Base-by-base conservation (phyloP, 2,113 vertebrate genomes). In the Grallaria varia region DNA sequence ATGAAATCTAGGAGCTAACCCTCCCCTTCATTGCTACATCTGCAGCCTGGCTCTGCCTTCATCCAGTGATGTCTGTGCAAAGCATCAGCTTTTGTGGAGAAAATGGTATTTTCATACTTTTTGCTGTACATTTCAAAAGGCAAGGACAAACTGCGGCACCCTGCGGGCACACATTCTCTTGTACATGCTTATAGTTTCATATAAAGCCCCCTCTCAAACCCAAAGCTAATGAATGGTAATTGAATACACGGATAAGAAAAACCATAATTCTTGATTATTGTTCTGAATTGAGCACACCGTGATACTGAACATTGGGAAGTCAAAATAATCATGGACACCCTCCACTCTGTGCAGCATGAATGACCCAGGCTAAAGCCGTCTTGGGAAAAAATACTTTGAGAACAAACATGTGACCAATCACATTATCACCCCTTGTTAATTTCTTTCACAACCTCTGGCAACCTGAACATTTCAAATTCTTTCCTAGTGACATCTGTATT, bases 391-490 rank as follows among this genome's bases (percentile, higher is more conserved):
- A 8, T 72, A 79, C 87, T 95, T 69, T 55, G 66, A 95, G 84
- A 87, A 68, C 79, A 91, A 87, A 84, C 66, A 92, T 35, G 81
- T 94, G 89, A 96, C 86, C 84, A 96, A 95, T 93, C 85, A 45
- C 89, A 93, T 95, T 95, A 91, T 66, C 89, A 75, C 21, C 67
- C 89, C 62, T 53, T 94, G 83, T 89, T 87, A 93, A 74, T 93
- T 79, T 90, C 81, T 96, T 94, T 95, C 83, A 95, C 74, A 66
- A 92, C 63, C 77, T 96, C 95, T 96, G 89, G 63, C 92, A 92
- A 96, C 77, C 74, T 80, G 59, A 93, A 93, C 90, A 40, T 64
- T 92, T 84, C 56, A 84, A 44, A 93, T 96, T 96, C 83, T 90
- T 96, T 91, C 39, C 88, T 82, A 21, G 73, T 94, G 85, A 96